phyloP scores from a whole-genome alignment of 2,113 vertebrate genomes.

The Hippoglossus stenolepis region DNA sequence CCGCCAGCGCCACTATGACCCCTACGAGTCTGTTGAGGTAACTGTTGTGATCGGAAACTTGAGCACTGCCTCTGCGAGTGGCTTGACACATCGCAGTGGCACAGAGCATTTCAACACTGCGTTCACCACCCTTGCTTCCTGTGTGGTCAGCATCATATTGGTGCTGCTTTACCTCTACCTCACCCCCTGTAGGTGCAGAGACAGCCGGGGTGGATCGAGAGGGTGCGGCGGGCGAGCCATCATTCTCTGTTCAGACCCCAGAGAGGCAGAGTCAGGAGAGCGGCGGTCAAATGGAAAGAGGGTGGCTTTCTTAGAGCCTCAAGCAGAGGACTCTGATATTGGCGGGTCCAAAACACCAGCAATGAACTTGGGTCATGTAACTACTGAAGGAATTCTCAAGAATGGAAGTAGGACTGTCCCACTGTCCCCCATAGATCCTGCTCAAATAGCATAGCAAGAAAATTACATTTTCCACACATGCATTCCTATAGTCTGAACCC shows the following conservation, averaged over 20 bases:
- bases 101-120: slow-evolving; percentile 89
- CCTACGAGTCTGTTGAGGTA: slow-evolving; percentile 81
- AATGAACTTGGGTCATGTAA: slow-evolving; percentile 71
- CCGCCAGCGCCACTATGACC: slow-evolving; percentile 73
- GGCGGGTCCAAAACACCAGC: slow-evolving; percentile 82
- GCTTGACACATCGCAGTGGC: slow-evolving; percentile 66
- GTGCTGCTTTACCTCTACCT: slow-evolving; percentile 90
- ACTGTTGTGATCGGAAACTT: slow-evolving; percentile 84
- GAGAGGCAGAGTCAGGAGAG: slow-evolving; percentile 72
- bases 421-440: slow-evolving; percentile 53
- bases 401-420: slow-evolving; percentile 84
- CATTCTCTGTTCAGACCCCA: slow-evolving; percentile 68
- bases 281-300: slow-evolving; percentile 85
- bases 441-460: slow-evolving; percentile 47
- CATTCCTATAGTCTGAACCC: slow-evolving; percentile 9
- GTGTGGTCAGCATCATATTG: slow-evolving; percentile 88
- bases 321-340: slow-evolving; percentile 74
- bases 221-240: slow-evolving; percentile 71
- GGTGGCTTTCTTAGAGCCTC: slow-evolving; percentile 87
- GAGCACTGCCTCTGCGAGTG: slow-evolving; percentile 68
- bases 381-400: slow-evolving; percentile 87
- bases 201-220: slow-evolving; percentile 36
- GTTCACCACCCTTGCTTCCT: slow-evolving; percentile 90
- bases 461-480: slow-evolving; percentile 17
- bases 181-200: slow-evolving; percentile 86